Conservation (phyloP, 2,113 vertebrate species). For the Sula dactylatra region DNA sequence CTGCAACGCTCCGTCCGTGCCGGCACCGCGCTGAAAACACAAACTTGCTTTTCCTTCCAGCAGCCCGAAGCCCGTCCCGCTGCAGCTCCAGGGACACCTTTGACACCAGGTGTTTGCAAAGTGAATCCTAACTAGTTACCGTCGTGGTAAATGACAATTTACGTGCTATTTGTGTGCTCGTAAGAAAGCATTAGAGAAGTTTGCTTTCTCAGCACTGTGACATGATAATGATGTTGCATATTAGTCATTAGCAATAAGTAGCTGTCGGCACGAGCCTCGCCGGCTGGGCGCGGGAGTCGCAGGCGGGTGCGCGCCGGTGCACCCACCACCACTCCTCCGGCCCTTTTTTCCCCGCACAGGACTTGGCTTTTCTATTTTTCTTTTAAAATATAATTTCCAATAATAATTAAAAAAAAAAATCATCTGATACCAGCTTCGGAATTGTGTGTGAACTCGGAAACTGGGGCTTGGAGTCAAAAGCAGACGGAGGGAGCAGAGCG, state of each 20-base stretch:
- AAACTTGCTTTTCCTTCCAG: neutral
- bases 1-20: fast-evolving
- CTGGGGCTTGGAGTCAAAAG: neutral
- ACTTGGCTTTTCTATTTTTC: neutral
- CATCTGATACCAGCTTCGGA: neutral
- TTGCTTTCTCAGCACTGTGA: neutral
- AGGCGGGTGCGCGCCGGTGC: neutral
- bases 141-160: neutral
- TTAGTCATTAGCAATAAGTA: neutral
- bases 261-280: neutral
- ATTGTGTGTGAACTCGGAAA: neutral
- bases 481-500: neutral
- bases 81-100: fast-evolving
- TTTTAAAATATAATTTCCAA: neutral
- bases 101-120: neutral
- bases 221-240: neutral
- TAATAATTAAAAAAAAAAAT: neutral
- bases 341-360: too few relatives aligned
- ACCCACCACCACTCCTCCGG: neutral
- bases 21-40: neutral
- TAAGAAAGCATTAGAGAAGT: neutral
- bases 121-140: fast-evolving
- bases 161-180: fast-evolving
- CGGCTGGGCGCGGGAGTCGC: neutral
- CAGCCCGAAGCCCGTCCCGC: neutral